Conservation (phyloP, 2,797 vertebrate genomes). For the Melanotaenia nigrans region DNA sequence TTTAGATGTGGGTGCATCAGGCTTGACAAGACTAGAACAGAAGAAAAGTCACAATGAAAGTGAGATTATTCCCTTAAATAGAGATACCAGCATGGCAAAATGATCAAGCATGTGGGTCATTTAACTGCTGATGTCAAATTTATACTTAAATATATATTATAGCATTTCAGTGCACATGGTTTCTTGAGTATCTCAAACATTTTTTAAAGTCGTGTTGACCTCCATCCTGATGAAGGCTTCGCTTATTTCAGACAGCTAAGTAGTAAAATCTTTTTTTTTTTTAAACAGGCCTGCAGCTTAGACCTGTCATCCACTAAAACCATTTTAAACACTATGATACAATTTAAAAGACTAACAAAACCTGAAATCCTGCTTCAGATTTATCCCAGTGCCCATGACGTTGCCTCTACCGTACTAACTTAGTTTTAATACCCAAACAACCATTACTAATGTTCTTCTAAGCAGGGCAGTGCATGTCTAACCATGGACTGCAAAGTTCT, state of each 20-base stretch:
- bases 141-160: neutral
- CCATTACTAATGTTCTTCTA: neutral
- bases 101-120: neutral
- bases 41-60: neutral
- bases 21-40: constrained; percentile 46
- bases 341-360: neutral
- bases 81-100: neutral
- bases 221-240: neutral
- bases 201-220: neutral
- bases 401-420: too few relatives aligned
- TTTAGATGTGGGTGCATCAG: constrained; percentile 1
- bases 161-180: too few relatives aligned
- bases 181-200: too few relatives aligned
- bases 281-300: too few relatives aligned
- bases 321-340: neutral
- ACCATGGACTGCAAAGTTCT: neutral
- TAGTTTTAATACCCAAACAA: neutral
- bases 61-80: neutral
- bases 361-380: neutral
- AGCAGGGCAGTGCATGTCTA: neutral
- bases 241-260: neutral
- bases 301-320: neutral
- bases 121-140: neutral
- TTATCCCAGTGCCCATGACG: too few relatives aligned
- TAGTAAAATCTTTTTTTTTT: too few relatives aligned